Conservation (phyloP, 2,113 vertebrate genomes). For the Thinocorus orbignyianus region DNA sequence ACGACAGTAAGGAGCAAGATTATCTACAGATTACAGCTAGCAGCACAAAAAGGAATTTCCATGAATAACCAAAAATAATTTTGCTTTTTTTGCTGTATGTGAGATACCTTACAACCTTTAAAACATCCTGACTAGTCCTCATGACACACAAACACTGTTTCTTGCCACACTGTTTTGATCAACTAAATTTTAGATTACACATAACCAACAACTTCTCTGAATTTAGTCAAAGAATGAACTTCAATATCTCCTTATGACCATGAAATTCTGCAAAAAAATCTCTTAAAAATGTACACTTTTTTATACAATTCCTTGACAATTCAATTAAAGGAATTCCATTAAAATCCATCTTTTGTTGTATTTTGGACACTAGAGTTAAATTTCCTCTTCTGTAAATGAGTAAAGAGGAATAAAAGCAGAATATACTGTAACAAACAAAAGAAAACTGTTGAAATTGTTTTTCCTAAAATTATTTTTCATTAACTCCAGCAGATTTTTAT, state of each 20-base stretch:
- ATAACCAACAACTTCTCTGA: not conserved
- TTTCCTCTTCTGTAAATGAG: not conserved
- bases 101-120: not conserved
- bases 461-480: not conserved
- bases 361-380: not conserved
- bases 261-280: not conserved
- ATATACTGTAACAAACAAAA: not conserved
- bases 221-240: not conserved
- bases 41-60: not conserved
- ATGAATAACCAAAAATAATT: not conserved
- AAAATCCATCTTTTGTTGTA: not conserved
- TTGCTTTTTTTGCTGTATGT: not conserved
- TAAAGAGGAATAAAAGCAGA: not conserved
- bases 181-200: not conserved
- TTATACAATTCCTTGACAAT: not conserved
- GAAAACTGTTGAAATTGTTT: not conserved
- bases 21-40: not conserved
- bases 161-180: not conserved
- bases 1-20: not conserved
- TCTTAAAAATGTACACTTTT: not conserved
- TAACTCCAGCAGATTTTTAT: not conserved
- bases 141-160: not conserved
- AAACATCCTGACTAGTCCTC: not conserved
- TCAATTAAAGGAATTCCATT: not conserved
- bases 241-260: not conserved